phyloP scores from a whole-genome alignment of 2,888 invertebrate genomes.

The Cordilura impudica region DNA sequence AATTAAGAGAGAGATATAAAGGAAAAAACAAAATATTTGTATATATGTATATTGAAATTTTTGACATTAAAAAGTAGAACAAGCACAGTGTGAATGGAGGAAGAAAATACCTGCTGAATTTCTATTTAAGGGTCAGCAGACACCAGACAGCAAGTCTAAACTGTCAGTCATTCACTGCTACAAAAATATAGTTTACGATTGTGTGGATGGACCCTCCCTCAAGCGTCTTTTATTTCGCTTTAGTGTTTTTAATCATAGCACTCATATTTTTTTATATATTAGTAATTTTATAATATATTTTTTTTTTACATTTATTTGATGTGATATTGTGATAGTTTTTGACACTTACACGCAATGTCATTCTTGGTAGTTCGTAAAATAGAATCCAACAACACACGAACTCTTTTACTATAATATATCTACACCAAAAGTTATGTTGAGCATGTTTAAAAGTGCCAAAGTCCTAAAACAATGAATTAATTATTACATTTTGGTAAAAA shows the following conservation, averaged over 20 bases:
- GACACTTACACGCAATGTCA: conserved; percentile 76
- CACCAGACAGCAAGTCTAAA: conserved; percentile 46
- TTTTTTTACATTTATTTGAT: conserved; percentile 75
- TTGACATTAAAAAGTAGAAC: conserved; percentile 48
- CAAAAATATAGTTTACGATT: not conserved
- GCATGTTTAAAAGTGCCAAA: conserved; percentile 44
- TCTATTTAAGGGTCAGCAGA: conserved; percentile 32
- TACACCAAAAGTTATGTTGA: conserved; percentile 14
- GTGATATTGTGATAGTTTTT: conserved; percentile 78
- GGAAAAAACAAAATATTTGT: not conserved
- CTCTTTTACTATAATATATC: conserved; percentile 50
- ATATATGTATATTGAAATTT: not conserved
- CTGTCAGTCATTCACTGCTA: conserved; percentile 45
- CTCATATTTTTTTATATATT: conserved; percentile 29
- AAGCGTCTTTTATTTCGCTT: conserved; percentile 42
- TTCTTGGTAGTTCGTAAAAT: conserved; percentile 57
- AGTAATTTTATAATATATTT: conserved; percentile 30
- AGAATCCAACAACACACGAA: conserved; percentile 65
- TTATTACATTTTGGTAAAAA: conserved; percentile 70
- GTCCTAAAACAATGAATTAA: conserved; percentile 71
- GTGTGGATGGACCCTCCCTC: conserved; percentile 44
- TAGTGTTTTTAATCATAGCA: conserved; percentile 45
- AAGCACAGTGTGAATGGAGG: conserved; percentile 15
- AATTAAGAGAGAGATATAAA: conserved; percentile 1
- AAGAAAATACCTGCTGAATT: conserved; percentile 23